Percentiles rank a stretch among this genome's conserved stretches.
Conservation (phyloP, 2,113 vertebrate genomes). For the Corythaixoides concolor region DNA sequence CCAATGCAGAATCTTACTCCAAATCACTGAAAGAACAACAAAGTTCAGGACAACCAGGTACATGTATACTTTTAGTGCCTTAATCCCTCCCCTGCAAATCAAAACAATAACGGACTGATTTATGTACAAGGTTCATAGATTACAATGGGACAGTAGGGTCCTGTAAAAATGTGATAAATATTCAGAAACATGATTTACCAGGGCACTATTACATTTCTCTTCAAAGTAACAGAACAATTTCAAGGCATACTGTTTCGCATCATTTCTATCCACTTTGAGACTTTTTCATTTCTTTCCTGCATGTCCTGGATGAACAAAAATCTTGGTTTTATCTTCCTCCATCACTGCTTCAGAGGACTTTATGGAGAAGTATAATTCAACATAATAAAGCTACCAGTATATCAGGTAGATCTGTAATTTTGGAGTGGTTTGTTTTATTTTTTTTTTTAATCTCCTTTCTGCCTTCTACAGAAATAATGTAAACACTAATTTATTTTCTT, state of each 20-base stretch:
- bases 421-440: not conserved
- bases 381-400: not conserved
- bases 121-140: not conserved
- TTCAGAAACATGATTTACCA: not conserved
- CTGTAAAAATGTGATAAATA: not conserved
- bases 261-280: not conserved
- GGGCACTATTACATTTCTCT: not conserved
- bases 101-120: not conserved
- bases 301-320: not conserved
- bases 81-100: not conserved
- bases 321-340: not conserved
- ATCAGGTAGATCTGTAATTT: not conserved
- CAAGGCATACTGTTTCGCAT: not conserved
- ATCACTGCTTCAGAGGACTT: not conserved
- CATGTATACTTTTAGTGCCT: not conserved
- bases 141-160: not conserved
- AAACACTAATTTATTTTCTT: not conserved
- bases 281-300: not conserved
- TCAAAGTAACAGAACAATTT: not conserved
- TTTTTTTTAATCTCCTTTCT: not conserved
- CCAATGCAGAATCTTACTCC: not conserved
- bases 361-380: not conserved
- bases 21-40: not conserved
- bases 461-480: not conserved
- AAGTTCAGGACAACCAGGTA: not conserved